Base-by-base conservation (phyloP, 2,888 invertebrate species). In the Epicampocera succincta region DNA sequence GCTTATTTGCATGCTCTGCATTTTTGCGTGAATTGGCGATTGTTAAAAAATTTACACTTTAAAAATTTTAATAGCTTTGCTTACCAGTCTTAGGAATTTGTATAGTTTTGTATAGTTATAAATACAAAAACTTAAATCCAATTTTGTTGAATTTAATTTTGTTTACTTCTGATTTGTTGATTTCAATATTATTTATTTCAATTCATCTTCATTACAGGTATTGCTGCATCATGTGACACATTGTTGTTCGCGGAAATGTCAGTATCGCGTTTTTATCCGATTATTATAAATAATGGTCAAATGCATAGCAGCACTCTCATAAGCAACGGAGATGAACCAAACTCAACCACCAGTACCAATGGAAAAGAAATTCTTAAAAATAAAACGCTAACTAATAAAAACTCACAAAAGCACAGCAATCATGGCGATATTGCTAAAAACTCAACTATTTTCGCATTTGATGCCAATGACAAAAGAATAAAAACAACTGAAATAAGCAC, bases 161-260 rank as follows among this genome's bases (percentile, higher is more conserved):
- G n/a, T n/a, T n/a, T n/a, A n/a, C n/a, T n/a, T n/a, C n/a, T n/a
- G n/a, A n/a, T n/a, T n/a, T n/a, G n/a, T n/a, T n/a, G n/a, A n/a
- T n/a, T n/a, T n/a, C n/a, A n/a, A 60, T 76, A 46, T 46, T 61
- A 19, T 77, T 46, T 61, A 15, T 54, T 25, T 69, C 15, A 66
- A 75, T 46, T 60, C 15, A 54, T 84, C 84, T 88, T 86, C 79
- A 80, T 93, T 93, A 0, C 91, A 95, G 95, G 95, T 86, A 91
- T 96, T 60, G 93, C 93, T 12, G 93, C 93, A 17, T 92, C 93
- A 58, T 95, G 95, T 87, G 93, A 93, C 83, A 94, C 94, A 3
- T 91, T 94, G 75, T 88, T 95, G 40, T 92, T 94, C 84, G 93
- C 94, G 58, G 94, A 94, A 88, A 91, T 95, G 86, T 93, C 93